Evolutionary conservation across 2,888 invertebrate species (phyloP), one percentile per base, ranked within the genome.

Genomic region (Drosophila meridionalis): DNA sequence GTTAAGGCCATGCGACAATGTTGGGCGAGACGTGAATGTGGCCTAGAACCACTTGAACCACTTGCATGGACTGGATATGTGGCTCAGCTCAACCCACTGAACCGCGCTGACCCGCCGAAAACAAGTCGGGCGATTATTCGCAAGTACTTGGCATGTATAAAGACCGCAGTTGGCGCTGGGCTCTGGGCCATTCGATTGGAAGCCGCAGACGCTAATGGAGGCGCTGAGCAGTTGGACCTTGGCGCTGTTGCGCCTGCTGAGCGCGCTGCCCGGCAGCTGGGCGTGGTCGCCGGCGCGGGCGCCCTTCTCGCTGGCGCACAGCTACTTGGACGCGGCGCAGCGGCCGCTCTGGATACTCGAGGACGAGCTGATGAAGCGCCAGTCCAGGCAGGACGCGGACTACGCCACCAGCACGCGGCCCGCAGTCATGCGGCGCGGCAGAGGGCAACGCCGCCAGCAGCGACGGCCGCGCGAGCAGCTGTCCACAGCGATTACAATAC

Each of bases 291-390:
- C 62, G 12, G 40, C 47, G 2, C 20, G 42, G 7, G 11, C 58
- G 11, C 72, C 59, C 0, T 56, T 55, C 38, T 40, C 72, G 5
- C 8, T 61, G 56, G 69, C 48, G 36, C 64, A 59, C 45, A 80
- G 45, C 47, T 92, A 89, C 59, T 52, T 92, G 57, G 80, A 84
- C 43, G 73, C 70, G 0, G 76, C 68, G 0, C 77, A 89, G 45
- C 86, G 89, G 0, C 92, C 92, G 3, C 74, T 92, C 0, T 92
- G 92, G 92, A 90, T 92, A 68, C 81, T 92, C 12, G 86, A 92
- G 43, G 92, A 92, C 52, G 82, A 84, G 57, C 80, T 84, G 53
- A 55, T 62, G 34, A 83, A 78, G 36, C 68, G 69, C 3, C 75
- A 76, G 32, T 53, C 81, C 3, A 32, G 64, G 6, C 60, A 32